Evolutionary conservation across 2,888 invertebrate genomes (phyloP), one percentile per base, ranked within the genome.

Genomic region (Oxystoma pomonae): DNA sequence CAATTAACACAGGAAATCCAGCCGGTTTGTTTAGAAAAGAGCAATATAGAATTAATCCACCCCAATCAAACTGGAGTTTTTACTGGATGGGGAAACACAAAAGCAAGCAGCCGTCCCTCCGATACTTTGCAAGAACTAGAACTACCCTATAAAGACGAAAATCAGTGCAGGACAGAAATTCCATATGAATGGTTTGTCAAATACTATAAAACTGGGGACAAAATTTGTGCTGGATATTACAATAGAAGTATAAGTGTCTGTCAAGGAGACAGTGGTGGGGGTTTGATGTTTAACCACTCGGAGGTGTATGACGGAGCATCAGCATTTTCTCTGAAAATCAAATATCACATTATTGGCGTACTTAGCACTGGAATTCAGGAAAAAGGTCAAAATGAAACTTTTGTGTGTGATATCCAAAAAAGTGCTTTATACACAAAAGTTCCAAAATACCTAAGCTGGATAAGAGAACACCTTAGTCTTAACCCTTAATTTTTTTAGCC

Each of bases 221-320:
- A 76, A 68, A 62, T 76, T 22, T 76, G 76, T 56, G 74, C 74
- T 2, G 76, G 74, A 35, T 70, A 69, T 63, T 62, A 65, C 19
- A 72, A 73, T 57, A 64, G 70, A 66, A 70, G 74, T 74, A 68
- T 65, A 16, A 72, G 80, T 1, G 81, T 81, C 12, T 83, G 83
- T 61, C 75, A 78, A 53, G 83, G 83, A 1, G 83, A 83, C 66
- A 82, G 82, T 67, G 83, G 83, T 0, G 81, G 83, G 16, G 82
- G 81, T 53, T 72, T 82, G n/a, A 77, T 80, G 0, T 79, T 82
- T 58, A 66, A 71, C 51, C 59, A 69, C 55, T 16, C 20, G 1
- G 72, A 65, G 17, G 68, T 72, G 20, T 35, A 35, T 12, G 35
- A 35, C 12, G 67, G 77, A 2, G 82, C 78, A 77, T 82, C 78